Evolutionary conservation across 2,797 vertebrate genomes (phyloP), one percentile per base, ranked within the genome.

Genomic region (Carduelis carduelis): DNA sequence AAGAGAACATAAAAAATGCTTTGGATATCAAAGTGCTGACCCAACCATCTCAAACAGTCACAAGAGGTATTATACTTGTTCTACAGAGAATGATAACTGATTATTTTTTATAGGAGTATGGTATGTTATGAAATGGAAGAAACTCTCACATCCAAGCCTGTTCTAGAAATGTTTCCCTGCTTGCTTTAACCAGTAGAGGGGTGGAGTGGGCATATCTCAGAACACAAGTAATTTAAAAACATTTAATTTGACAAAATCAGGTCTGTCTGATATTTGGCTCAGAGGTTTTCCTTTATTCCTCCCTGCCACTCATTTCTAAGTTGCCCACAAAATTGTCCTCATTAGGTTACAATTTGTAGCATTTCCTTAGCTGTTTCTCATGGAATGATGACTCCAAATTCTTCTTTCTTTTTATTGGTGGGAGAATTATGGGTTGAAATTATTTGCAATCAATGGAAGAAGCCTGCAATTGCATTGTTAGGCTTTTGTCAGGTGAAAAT

Each of bases 21-120:
- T 97, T 99, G 89, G 99, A 99, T 97, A 99, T 99, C 96, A 99
- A 98, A 97, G 97, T 98, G 85, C 97, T 99, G 92, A 99, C 99
- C 47, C 99, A 99, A 84, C 97, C 99, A 61, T 98, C 98, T 65
- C 98, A 98, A 53, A 85, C 98, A 81, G 97, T 96, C 95, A 88
- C 97, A 83, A 98, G 98, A 99, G 99, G 99, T 99, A 95, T 16
- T 72, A 52, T 93, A 37, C n/a, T 68, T 92, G 69, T 87, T 96
- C 95, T 91, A 69, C 49, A 70, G 52, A 76, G 93, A 92, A 96
- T 75, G 83, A 64, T 66, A 94, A 63, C 64, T 39, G 47, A 28
- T 41, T 53, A 22, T 64, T 68, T 87, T 89, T 49, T 35, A 30
- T 26, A 72, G 55, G 55, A 75, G 26, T 75, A 27, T 2, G 7